Base-by-base conservation (phyloP, 2,797 vertebrate species). In the Smutsia gigantea region DNA sequence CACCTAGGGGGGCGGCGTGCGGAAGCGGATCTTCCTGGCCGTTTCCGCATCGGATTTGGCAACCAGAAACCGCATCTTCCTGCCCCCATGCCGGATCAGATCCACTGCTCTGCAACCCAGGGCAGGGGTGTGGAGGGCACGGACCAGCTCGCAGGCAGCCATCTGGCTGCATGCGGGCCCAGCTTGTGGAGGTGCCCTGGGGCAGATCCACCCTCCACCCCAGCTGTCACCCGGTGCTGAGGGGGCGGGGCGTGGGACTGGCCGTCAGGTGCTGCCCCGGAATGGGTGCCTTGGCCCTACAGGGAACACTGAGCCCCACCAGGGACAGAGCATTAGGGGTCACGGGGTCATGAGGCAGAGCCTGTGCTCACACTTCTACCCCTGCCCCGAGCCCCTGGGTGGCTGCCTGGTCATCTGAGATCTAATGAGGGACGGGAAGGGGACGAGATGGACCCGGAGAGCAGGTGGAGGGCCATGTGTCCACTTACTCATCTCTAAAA, bases 41-140 rank as follows among this genome's bases (percentile, higher is more conserved):
- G 99, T 98, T 46, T 99, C 99, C 37, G 97, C 97, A 82, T 99
- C 99, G 0, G 99, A 99, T 98, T 99, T 99, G 98, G 99, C 99
- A 31, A 99, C 99, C 83, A 99, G 99, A 97, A 99, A 99, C 34
- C 99, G 98, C 83, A 99, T 99, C 90, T 99, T 99, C 93, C 99
- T 99, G 7, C 99, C 99, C 15, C 99, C 99, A 0, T 99, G 98
- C 79, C 99, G 99, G 98, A 99, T 99, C 98, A 99, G 99, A 81
- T 99, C 99, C 97, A 99, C 99, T 0, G 99, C 99, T 13, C 99
- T 99, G 98, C 39, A 92, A 97, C 75, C 85, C 96, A 42, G 7
- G 0, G 4, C 7, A 1, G 18, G 61, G 7, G 25, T 18, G 13
- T 3, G 17, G 5, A 55, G 39, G 0, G 1, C 4, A 19, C 19